Evolutionary conservation across 1,140 invertebrate genomes (phyloP).

Genomic region (Heterodera carotae): DNA sequence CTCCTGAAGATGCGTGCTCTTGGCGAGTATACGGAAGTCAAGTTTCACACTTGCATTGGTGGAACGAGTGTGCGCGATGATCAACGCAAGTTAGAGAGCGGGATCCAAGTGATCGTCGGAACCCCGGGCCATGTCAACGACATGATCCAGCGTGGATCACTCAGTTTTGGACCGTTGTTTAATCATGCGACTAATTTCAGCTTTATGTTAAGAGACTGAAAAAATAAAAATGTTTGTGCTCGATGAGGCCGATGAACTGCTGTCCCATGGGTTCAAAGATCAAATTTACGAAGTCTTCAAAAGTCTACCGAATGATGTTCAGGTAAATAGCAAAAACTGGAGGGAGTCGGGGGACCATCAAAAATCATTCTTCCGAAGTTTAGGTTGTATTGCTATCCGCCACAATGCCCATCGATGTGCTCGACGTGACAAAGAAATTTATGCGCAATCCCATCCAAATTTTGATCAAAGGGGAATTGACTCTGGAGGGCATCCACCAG

Average conservation of each 20-base stretch:
- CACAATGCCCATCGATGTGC: conserved; percentile 94
- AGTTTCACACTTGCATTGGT: conserved; percentile 98
- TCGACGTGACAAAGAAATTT: conserved; percentile 93
- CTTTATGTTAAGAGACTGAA: conserved; percentile 69
- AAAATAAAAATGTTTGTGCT: conserved; percentile 97
- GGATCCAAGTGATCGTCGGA: conserved; percentile 85
- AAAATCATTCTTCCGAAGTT: no score
- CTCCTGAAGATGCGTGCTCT: conserved; percentile 40
- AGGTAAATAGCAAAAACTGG: no score
- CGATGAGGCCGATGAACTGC: conserved; percentile 99
- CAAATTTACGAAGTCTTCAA: conserved; percentile 99
- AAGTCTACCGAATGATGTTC: conserved; percentile 83
- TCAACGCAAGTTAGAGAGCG: conserved; percentile 95
- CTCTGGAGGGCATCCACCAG: conserved; percentile 98
- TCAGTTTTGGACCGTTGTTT: conserved; percentile 28
- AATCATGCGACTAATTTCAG: not conserved
- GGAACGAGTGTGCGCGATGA: conserved; percentile 95
- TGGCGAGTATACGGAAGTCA: conserved; percentile 98
- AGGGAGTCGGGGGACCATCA: no score
- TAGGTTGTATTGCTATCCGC: conserved; percentile 88
- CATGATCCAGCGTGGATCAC: conserved; percentile 82
- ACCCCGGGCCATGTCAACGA: conserved; percentile 71
- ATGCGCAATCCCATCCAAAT: conserved; percentile 94
- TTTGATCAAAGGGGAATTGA: conserved; percentile 95
- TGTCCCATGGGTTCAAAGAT: conserved; percentile 98